Evolutionary conservation across 2,113 vertebrate genomes (phyloP), one percentile per base, ranked within the genome.

Genomic region (Sturnus vulgaris): DNA sequence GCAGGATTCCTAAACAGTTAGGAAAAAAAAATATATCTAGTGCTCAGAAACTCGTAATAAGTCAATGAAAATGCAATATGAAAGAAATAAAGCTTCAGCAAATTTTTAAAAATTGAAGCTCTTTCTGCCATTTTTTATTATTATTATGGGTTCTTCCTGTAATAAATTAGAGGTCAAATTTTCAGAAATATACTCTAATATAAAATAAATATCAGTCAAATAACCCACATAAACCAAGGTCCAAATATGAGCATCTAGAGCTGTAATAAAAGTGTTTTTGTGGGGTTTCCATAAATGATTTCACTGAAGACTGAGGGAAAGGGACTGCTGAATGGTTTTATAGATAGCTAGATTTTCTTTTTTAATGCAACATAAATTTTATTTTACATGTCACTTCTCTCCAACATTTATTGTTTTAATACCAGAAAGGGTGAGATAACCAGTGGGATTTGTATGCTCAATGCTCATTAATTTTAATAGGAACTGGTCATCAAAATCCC

Each of bases 391-490:
- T 72, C 90, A 85, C 35, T 96, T 78, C 82, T 84, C 78, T 88
- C 56, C 18, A 66, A 50, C 61, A 88, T 92, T 75, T 88, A 92
- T 37, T 95, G 44, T 90, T 93, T 86, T 86, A 92, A 64, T 78
- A 93, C 64, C 56, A 49, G 79, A 83, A 92, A 94, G 57, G 24
- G 42, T 68, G 81, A 95, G 72, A 94, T 88, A 90, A 92, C 80
- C 82, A 63, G 47, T 46, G 92, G 68, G 85, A 85, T 93, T 94
- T 88, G 31, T 86, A 77, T 83, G 71, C 86, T 93, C 88, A 88
- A 9, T 88, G 93, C 85, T 93, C 82, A 95, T 93, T 93, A 92
- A 96, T 91, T 96, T 94, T 93, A 92, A 91, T 82, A 70, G 76
- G 31, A 88, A 60, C 16, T 68, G 86, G 88, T 78, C 88, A 86